These are phyloP conservation scores for Eupeodes corollae DNA, from an alignment of 1,140 invertebrate species.

Conservation along the genomic window DNA sequence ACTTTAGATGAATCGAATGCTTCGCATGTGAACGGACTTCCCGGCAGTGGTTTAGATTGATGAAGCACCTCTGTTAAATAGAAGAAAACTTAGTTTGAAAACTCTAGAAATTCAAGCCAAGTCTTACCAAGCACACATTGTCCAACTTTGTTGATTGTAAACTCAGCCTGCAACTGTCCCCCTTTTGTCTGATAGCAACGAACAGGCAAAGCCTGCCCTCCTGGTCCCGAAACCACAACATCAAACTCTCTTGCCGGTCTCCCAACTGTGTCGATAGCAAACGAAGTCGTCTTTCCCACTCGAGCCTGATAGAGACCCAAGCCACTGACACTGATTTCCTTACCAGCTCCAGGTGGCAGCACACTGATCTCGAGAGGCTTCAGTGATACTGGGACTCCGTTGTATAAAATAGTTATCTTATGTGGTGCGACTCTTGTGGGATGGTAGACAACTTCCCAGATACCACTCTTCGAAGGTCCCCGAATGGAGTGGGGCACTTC, in stretches of 20 bases:
- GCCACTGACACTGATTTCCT: slow-evolving; percentile 51
- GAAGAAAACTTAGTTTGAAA: slow-evolving; percentile 3
- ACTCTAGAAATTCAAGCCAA: not conserved
- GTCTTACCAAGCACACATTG: slow-evolving; percentile 50
- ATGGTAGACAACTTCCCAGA: slow-evolving; percentile 76
- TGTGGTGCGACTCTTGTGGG: slow-evolving; percentile 71
- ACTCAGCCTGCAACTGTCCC: slow-evolving; percentile 84
- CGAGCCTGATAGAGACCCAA: slow-evolving; percentile 72
- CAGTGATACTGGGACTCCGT: slow-evolving; percentile 54
- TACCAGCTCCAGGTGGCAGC: slow-evolving; percentile 48
- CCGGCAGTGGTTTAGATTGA: slow-evolving; percentile 79
- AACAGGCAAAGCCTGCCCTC: slow-evolving; percentile 81
- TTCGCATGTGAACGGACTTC: slow-evolving; percentile 92
- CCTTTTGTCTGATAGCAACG: slow-evolving; percentile 92
- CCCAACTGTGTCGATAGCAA: slow-evolving; percentile 80
- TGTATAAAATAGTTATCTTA: slow-evolving; percentile 66
- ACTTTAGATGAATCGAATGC: slow-evolving; percentile 82
- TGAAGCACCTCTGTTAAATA: slow-evolving; percentile 67
- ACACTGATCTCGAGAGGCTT: slow-evolving; percentile 43
- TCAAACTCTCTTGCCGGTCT: slow-evolving; percentile 79
- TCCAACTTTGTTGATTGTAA: slow-evolving; percentile 67
- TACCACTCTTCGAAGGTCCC: slow-evolving; percentile 49
- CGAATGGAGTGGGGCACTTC: slow-evolving; percentile 69
- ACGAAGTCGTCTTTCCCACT: slow-evolving; percentile 67
- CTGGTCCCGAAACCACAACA: slow-evolving; percentile 79